Base-by-base conservation (phyloP, 2,888 invertebrate species). In the Yponomeuta malinellus region DNA sequence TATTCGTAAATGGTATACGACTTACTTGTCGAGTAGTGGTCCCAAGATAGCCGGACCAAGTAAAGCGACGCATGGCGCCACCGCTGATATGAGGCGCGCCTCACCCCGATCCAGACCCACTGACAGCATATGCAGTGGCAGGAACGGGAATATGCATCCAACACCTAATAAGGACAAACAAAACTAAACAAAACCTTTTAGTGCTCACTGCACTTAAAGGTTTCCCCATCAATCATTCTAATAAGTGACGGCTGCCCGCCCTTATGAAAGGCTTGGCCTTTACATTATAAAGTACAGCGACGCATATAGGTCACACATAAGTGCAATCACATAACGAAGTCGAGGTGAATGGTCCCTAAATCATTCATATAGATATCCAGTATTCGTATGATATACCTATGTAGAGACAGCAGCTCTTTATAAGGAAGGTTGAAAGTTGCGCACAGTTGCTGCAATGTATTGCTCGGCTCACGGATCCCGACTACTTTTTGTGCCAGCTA, bases 71-170 rank as follows among this genome's bases (percentile, higher is more conserved):
- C 96, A 94, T 6, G 98, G 96, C 37, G 97, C 95, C 71, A 96
- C 93, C 66, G 96, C 95, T 71, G 96, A 97, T 77, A 98, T 95
- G 72, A 95, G 93, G 31, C 96, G 94, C 52, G 95, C 94, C 84
- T 98, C 96, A 71, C 94, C 93, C 74, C 94, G 89, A 71, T 95
- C 95, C 75, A 98, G 85, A 1, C 97, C 97, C 74, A 95, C 92
- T 73, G 93, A 90, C 74, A 93, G 88, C 95, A 96, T 96, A 87
- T 96, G 97, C 72, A 96, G 92, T 29, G 96, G 95, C 74, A 98
- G 94, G 86, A 96, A 96, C 9, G 97, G 96, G 79, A 96, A 94
- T 74, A 98, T 93, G 77, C 96, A 95, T 75, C 97, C 96, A 78
- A 97, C 90, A 76, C 96, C 97, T 97, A 86, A 70, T 81, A 72